These are phyloP conservation scores for Ctenicera cuprea DNA, from an alignment of 2,888 invertebrate genomes.

Conservation along the genomic window DNA sequence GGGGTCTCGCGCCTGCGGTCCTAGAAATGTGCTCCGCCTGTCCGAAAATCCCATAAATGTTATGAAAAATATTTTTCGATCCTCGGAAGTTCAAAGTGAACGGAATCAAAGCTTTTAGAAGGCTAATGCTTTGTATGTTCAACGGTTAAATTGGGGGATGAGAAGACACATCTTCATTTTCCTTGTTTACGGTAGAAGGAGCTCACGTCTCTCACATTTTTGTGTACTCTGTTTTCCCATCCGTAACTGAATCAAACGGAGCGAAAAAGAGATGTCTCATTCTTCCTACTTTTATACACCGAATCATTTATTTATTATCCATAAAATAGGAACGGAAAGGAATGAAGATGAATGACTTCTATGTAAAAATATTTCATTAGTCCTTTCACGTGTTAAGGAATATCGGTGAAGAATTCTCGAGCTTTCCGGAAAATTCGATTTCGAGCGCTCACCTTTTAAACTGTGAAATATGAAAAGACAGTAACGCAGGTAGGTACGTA, in stretches of 20 bases:
- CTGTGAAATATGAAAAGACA: conserved; percentile 35
- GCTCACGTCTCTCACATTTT: conserved; percentile 41
- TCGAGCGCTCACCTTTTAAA: conserved; percentile 7
- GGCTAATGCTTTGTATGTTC: conserved; percentile 38
- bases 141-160: conserved; percentile 39
- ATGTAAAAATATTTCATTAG: conserved; percentile 41
- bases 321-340: conserved; percentile 52
- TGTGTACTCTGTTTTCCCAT: conserved; percentile 45
- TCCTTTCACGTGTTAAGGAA: conserved; percentile 13
- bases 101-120: conserved; percentile 42
- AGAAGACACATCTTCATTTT: conserved; percentile 39
- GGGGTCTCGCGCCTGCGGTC: conserved; percentile 20
- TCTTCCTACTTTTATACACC: conserved; percentile 49
- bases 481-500: conserved; percentile 31
- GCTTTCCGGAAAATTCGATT: conserved; percentile 31
- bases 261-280: conserved; percentile 53
- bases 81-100: conserved; percentile 28
- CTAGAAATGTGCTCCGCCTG: conserved; percentile 17
- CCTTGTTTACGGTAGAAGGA: conserved; percentile 30
- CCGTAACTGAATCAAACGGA: conserved; percentile 53
- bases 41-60: neutral
- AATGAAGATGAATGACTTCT: conserved; percentile 52
- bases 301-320: conserved; percentile 58
- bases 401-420: neutral
- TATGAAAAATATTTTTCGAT: conserved; percentile 32